These are phyloP conservation scores for Melanerpes formicivorus DNA, from an alignment of 2,113 vertebrate species.

Conservation along the genomic window DNA sequence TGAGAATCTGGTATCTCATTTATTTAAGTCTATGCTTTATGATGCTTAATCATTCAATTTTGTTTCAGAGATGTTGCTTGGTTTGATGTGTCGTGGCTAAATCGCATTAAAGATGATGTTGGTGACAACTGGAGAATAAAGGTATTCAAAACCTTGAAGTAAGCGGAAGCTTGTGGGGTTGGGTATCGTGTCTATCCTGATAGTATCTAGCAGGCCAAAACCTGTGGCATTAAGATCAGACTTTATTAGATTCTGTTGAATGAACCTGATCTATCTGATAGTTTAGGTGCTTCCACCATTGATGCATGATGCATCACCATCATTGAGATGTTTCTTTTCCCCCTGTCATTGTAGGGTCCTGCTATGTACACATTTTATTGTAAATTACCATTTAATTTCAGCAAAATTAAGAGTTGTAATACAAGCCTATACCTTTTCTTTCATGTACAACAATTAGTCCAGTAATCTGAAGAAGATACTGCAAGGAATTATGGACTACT, in stretches of 20 bases:
- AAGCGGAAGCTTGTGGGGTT: not conserved
- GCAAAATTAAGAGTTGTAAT: not conserved
- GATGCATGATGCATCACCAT: not conserved
- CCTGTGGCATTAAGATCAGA: not conserved
- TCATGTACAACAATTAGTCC: constrained; percentile 77
- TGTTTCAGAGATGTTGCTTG: constrained; percentile 87
- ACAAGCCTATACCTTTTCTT: not conserved
- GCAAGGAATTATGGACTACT: constrained; percentile 94
- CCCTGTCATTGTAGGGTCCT: not conserved
- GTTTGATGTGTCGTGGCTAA: constrained; percentile 90
- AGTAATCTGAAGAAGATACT: constrained; percentile 98
- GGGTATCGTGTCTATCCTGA: not conserved
- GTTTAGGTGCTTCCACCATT: not conserved
- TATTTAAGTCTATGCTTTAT: not conserved
- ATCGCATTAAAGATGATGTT: constrained; percentile 92
- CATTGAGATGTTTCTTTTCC: not conserved
- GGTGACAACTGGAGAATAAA: constrained; percentile 96
- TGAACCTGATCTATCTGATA: not conserved
- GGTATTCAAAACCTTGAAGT: constrained; percentile 75
- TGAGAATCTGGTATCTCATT: not conserved
- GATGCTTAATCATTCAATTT: not conserved
- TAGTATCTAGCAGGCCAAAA: not conserved
- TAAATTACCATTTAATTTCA: not conserved
- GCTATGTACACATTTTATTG: not conserved
- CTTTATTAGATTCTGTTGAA: not conserved